These are phyloP conservation scores for Hemicrepidius hirtus DNA, from an alignment of 2,888 invertebrate genomes.

Conservation along the genomic window DNA sequence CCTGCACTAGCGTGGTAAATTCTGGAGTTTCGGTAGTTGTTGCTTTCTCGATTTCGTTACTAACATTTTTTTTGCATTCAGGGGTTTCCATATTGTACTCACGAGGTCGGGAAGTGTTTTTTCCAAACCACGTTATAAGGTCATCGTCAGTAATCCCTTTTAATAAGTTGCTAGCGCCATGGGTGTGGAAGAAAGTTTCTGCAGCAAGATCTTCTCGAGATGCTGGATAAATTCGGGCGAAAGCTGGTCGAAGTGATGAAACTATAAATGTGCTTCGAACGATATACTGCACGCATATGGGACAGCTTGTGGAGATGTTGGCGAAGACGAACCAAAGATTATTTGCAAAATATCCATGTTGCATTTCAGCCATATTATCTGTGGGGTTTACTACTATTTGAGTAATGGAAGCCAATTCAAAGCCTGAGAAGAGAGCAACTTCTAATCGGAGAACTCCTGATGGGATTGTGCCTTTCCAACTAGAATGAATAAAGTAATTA, in stretches of 20 bases:
- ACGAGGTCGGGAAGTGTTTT: conserved; percentile 73
- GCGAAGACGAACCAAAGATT: conserved; percentile 80
- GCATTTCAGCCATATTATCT: conserved; percentile 77
- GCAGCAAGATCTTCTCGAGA: conserved; percentile 78
- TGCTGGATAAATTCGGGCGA: conserved; percentile 78
- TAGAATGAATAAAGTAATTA: conserved; percentile 59
- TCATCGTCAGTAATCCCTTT: conserved; percentile 80
- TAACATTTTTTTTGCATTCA: conserved; percentile 13
- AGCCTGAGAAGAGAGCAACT: conserved; percentile 79
- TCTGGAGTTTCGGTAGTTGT: conserved; percentile 24
- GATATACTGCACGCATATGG: conserved; percentile 78
- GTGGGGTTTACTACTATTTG: conserved; percentile 74
- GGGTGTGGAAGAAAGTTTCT: conserved; percentile 79
- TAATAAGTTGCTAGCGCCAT: conserved; percentile 76
- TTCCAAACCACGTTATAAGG: conserved; percentile 81
- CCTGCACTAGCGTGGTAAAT: conserved; percentile 35
- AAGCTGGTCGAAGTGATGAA: conserved; percentile 78
- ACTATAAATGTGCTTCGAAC: conserved; percentile 77
- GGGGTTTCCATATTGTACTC: conserved; percentile 25
- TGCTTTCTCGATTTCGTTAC: conserved; percentile 18
- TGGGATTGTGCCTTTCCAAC: conserved; percentile 78
- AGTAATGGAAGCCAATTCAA: conserved; percentile 74
- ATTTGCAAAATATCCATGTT: conserved; percentile 77
- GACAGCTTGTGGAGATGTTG: conserved; percentile 77
- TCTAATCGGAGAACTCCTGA: conserved; percentile 79